Evolutionary conservation across 2,113 vertebrate genomes (phyloP), one percentile per base, ranked within the genome.

Genomic region (Noturus placidus): DNA sequence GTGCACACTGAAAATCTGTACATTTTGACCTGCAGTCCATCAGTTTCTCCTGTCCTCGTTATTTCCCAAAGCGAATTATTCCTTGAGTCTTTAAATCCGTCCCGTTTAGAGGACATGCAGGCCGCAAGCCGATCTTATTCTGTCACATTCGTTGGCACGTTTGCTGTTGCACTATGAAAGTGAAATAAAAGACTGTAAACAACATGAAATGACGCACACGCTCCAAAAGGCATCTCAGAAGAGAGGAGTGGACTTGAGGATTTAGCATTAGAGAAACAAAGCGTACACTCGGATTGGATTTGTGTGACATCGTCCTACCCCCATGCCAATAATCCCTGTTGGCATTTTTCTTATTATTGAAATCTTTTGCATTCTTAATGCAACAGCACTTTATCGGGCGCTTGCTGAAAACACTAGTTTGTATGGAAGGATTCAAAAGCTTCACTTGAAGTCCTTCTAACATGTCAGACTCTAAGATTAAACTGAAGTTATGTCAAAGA

Each of bases 161-260:
- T 92, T 92, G 93, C 92, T 93, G 93, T 94, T 91, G 88, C 89
- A 91, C 92, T 92, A 78, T 94, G 94, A 95, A 94, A 94, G 92
- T 91, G 92, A 94, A 95, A 95, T 95, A 95, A 94, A 93, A 93
- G 92, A 91, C 92, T 93, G 93, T 93, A 93, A 93, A 85, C 92
- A 91, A 94, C 94, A 95, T 94, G 94, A 94, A 93, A 92, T 92
- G 93, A 91, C 92, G 19, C 69, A 59, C 89, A 67, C 22, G 81
- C 90, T 92, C 87, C 82, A 89, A 91, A 63, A 88, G 87, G 89
- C 90, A 89, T 91, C 90, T 91, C 59, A 27, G 57, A 87, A 78
- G 42, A 30, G 54, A 72, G 70, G 13, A 82, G 38, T 77, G 57
- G 70, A 67, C 15, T 70, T 15, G 52, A 27, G 57, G 72, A 70